Conservation (phyloP, 1,140 invertebrate species). For the Leucophenga varia region DNA sequence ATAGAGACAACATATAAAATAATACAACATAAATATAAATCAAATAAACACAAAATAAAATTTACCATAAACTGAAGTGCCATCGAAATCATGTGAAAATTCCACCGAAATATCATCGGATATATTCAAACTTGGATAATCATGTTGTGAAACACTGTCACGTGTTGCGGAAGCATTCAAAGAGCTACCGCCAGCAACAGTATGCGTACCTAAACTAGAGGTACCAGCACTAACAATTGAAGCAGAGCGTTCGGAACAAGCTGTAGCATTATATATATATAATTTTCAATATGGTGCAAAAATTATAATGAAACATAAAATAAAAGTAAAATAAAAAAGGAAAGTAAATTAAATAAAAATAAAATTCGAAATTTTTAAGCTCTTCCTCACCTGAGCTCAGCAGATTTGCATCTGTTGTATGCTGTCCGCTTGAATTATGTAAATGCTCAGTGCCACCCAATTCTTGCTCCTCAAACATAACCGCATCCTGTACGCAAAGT, state of each 20-base stretch:
- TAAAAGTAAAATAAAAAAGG: constrained; percentile 25
- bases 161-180: constrained; percentile 24
- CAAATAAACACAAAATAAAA: constrained; percentile 6
- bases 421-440: constrained; percentile 58
- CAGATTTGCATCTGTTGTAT: constrained; percentile 66
- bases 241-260: constrained; percentile 52
- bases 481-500: constrained; percentile 80
- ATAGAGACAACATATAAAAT: too few relatives aligned
- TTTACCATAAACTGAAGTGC: constrained; percentile 49
- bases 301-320: constrained; percentile 13
- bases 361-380: constrained; percentile 11
- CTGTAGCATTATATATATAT: constrained; percentile 28
- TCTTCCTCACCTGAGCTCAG: constrained; percentile 67
- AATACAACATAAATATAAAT: constrained; percentile 4
- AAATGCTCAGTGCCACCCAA: constrained; percentile 56
- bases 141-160: constrained; percentile 44
- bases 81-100: constrained; percentile 46
- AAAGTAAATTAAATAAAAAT: constrained; percentile 20
- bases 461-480: constrained; percentile 73
- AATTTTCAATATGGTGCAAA: too few relatives aligned
- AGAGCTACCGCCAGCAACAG: constrained; percentile 30
- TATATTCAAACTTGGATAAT: constrained; percentile 51
- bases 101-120: constrained; percentile 55
- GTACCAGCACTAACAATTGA: constrained; percentile 48
- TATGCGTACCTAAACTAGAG: constrained; percentile 46